A percentile compares a stretch with the other conserved stretches of the same genome.
Evolutionary conservation across 2,113 vertebrate species (phyloP).

Genomic region (Bubo blakistoni): DNA sequence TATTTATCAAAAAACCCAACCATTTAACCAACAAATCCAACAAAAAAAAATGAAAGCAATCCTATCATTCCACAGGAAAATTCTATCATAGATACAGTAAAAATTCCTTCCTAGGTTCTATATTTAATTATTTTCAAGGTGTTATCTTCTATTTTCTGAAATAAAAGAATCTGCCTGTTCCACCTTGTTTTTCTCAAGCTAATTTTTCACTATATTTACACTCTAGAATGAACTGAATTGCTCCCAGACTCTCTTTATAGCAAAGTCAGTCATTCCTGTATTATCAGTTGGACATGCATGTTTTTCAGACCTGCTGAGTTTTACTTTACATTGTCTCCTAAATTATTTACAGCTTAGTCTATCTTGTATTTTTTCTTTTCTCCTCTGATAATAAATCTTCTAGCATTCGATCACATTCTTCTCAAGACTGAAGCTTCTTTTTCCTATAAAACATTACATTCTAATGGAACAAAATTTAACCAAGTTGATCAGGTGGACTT

Average conservation of each 20-base stretch:
- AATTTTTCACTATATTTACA: neutral
- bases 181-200: neutral
- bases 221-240: neutral
- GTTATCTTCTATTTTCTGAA: neutral
- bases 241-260: neutral
- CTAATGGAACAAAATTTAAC: neutral
- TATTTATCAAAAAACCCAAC: neutral
- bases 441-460: neutral
- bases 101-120: neutral
- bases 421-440: neutral
- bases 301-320: neutral
- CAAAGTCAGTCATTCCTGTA: neutral
- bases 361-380: neutral
- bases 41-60: neutral
- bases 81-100: neutral
- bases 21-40: neutral
- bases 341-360: neutral
- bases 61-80: neutral
- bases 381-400: neutral
- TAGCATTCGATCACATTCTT: neutral
- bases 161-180: neutral
- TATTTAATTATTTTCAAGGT: neutral
- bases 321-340: neutral
- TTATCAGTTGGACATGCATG: neutral
- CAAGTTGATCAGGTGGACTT: neutral